These are phyloP conservation scores for Antheraea assamensis DNA, from an alignment of 2,888 invertebrate genomes.

Conservation along the genomic window DNA sequence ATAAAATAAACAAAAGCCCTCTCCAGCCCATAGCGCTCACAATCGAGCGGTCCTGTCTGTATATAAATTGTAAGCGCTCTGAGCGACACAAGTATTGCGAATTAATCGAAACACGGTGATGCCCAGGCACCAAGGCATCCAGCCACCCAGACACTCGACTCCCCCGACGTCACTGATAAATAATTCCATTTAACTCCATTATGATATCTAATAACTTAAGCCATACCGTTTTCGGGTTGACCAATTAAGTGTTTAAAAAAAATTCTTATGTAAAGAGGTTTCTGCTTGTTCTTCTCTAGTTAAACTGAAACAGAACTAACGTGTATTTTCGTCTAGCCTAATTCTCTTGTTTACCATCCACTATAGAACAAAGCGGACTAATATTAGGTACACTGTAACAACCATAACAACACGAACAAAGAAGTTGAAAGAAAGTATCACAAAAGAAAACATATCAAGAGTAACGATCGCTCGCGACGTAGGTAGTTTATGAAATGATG, in stretches of 20 bases:
- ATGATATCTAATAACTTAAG: slow-evolving; percentile 5
- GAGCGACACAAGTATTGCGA: slow-evolving; percentile 60
- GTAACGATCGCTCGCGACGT: no score
- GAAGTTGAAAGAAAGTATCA: no score
- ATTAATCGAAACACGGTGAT: slow-evolving; percentile 56
- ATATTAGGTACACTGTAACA: no score
- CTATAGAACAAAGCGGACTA: no score
- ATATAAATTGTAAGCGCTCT: slow-evolving; percentile 40
- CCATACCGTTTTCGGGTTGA: neutral
- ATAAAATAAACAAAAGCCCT: slow-evolving; percentile 28
- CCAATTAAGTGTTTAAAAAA: neutral
- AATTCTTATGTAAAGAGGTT: neutral
- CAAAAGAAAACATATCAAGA: no score
- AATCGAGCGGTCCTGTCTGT: slow-evolving; percentile 35
- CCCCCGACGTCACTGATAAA: neutral
- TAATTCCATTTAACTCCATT: neutral
- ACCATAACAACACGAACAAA: no score
- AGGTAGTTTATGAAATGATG: no score
- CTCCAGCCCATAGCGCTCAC: slow-evolving; percentile 35
- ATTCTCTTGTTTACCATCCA: no score
- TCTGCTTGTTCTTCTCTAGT: neutral
- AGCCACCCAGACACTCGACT: slow-evolving; percentile 3
- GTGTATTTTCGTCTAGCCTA: no score
- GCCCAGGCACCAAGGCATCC: slow-evolving; percentile 1
- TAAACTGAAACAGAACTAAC: neutral